Evolutionary conservation across 2,888 invertebrate genomes (phyloP), one percentile per base, ranked within the genome.

Genomic region (Chrysolina oricalcia): DNA sequence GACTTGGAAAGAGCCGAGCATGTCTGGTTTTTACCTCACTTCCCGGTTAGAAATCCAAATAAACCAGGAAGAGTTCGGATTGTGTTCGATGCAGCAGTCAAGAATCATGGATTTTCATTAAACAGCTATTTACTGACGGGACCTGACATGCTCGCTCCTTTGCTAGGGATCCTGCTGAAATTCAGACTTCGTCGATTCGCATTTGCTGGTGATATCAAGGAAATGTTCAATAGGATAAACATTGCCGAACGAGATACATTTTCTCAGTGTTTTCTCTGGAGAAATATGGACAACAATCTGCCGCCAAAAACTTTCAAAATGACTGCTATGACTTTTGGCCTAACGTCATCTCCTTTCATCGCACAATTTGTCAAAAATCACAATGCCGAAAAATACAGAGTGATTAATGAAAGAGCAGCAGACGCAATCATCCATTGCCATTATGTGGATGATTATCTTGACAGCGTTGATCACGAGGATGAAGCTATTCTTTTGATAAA

Each of bases 381-480:
- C 1, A 43, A 43, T 10, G 11, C 6, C n/a, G 17, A 17, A 43
- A 11, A 5, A 56, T 11, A 23, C 56, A 56, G n/a, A n/a, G 9
- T 19, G 6, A 40, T 35, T 15, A 27, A n/a, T 5, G 6, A 65
- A 65, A 11, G 5, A 64, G 65, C n/a, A n/a, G 65, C 13, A n/a
- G 10, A 65, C 9, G 65, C 65, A 13, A 41, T 65, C 13, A 65
- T 17, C 4, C 4, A 65, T 27, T 19, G 41, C 1, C 66, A n/a
- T n/a, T n/a, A n/a, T n/a, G n/a, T n/a, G n/a, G n/a, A n/a, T n/a
- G n/a, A n/a, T n/a, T n/a, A n/a, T 41, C 19, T 43, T 17, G 53
- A 59, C 13, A 43, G 59, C 40, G 59, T 53, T 56, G 59, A 70
- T 40, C 41, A n/a, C 11, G 59, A n/a, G 40, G 70, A 59, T n/a